Evolutionary conservation across 2,888 invertebrate species (phyloP).

Genomic region (Dicranocentrus wangi): DNA sequence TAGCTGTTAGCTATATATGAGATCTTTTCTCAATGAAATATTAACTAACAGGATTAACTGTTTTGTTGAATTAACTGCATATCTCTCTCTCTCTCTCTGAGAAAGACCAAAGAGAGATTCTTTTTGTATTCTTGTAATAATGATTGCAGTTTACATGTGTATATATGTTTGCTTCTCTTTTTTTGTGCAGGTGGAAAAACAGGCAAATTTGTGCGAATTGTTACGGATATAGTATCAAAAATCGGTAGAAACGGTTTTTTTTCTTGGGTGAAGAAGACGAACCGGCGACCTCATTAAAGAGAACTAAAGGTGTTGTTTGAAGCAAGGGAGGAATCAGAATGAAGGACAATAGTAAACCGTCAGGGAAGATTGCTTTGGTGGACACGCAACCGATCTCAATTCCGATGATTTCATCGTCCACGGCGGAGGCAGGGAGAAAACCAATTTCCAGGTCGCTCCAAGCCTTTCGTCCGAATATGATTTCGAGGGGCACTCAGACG

Average conservation of each 20-base stretch:
- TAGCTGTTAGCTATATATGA: slow-evolving; percentile 19
- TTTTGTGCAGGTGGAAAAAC: background rate
- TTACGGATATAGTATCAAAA: no score
- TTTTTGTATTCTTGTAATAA: background rate
- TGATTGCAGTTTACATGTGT: no score
- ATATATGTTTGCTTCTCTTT: no score
- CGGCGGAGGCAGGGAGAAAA: slow-evolving; percentile 10
- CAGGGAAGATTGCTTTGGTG: slow-evolving; percentile 37
- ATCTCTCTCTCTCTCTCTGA: background rate
- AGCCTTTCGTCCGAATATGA: background rate
- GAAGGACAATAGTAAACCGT: slow-evolving; percentile 59
- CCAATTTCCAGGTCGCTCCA: slow-evolving; percentile 28
- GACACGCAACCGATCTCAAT: slow-evolving; percentile 58
- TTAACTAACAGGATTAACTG: slow-evolving; percentile 28
- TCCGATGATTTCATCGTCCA: slow-evolving; percentile 45
- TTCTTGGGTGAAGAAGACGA: background rate
- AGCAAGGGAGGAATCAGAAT: slow-evolving; percentile 5
- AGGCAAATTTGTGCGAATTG: background rate
- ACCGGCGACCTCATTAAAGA: no score
- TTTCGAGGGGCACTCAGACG: slow-evolving; percentile 53
- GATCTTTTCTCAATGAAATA: background rate
- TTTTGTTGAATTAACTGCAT: slow-evolving; percentile 9
- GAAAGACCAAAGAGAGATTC: background rate
- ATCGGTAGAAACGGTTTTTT: background rate
- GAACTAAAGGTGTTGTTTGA: no score